These are phyloP conservation scores for Petrolisthes manimaculis DNA, from an alignment of 2,888 invertebrate genomes.

Conservation along the genomic window DNA sequence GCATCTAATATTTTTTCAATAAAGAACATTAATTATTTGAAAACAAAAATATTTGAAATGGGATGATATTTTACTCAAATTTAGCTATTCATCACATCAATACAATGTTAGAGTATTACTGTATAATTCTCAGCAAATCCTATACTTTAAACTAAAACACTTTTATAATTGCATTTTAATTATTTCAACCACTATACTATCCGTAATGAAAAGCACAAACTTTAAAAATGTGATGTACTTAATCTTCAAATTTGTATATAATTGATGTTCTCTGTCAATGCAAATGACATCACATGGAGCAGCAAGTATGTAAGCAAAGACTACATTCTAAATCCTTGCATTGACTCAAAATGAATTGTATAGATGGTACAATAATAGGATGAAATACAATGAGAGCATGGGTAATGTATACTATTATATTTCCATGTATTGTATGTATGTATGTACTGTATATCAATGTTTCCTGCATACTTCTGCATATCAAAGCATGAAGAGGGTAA, in stretches of 20 bases:
- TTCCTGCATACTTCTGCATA: conserved; percentile 8
- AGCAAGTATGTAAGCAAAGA: neutral
- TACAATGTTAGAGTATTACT: too few relatives aligned
- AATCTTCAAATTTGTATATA: neutral
- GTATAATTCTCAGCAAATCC: too few relatives aligned
- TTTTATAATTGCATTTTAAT: too few relatives aligned
- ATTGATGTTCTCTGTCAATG: neutral
- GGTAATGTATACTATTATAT: neutral
- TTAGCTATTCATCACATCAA: too few relatives aligned
- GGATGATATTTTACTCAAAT: too few relatives aligned
- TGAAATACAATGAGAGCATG: neutral
- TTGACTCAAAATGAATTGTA: neutral
- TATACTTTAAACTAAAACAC: too few relatives aligned
- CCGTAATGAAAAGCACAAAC: too few relatives aligned
- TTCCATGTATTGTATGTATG: conserved; percentile 15
- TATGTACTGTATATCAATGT: conserved; percentile 3
- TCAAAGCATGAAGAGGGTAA: conserved; percentile 14
- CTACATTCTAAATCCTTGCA: neutral
- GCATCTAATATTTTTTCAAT: too few relatives aligned
- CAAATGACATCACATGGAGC: conserved; percentile 12
- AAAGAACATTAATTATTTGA: too few relatives aligned
- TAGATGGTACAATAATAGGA: neutral
- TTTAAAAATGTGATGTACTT: neutral
- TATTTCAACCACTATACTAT: too few relatives aligned
- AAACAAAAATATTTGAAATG: too few relatives aligned